Base-by-base conservation (phyloP, 1,140 invertebrate genomes). In the Tachypleus tridentatus region DNA sequence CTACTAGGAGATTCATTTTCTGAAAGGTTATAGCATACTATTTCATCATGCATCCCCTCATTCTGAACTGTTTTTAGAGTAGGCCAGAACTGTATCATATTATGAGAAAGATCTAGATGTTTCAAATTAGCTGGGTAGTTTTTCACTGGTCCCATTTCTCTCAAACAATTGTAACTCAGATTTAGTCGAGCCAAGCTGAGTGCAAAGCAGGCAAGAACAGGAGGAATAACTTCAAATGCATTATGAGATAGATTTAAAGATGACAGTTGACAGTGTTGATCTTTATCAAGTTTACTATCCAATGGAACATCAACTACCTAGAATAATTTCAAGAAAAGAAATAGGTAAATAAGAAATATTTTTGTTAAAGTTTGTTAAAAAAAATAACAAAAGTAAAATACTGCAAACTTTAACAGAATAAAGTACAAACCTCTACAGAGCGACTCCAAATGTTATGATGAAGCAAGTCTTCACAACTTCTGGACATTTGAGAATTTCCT, bases 61-160 rank as follows among this genome's bases (percentile, higher is more conserved):
- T 63, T 58, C 60, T 65, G 61, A 9, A 58, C 9, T 50, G 62
- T 65, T 63, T 63, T 56, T 50, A 29, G 49, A 4, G 67, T 62
- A 5, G 89, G 88, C 90, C 91, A 95, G 65, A 86, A 85, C 1
- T 84, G 84, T 61, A 98, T 91, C 74, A 88, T 86, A 78, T 98
- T 98, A 74, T 96, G 88, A 6, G 89, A 93, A 11, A 98, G 78
- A 78, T 98, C 95, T 3, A 98, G 76, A 74, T 96, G 93, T 69
- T 93, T 90, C 1, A 98, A 77, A 58, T 83, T 86, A 54, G 85
- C 83, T 3, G 96, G 95, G 76, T 94, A 94, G 57, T 88, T 88
- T 6, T 88, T 89, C 51, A 97, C 88, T 71, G 89, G 86, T 9
- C 92, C 91, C 86, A 94, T 90, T 61, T 76, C 72, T 9, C 66